These are phyloP conservation scores for Autographa gamma DNA, from an alignment of 2,888 invertebrate species.

Conservation along the genomic window DNA sequence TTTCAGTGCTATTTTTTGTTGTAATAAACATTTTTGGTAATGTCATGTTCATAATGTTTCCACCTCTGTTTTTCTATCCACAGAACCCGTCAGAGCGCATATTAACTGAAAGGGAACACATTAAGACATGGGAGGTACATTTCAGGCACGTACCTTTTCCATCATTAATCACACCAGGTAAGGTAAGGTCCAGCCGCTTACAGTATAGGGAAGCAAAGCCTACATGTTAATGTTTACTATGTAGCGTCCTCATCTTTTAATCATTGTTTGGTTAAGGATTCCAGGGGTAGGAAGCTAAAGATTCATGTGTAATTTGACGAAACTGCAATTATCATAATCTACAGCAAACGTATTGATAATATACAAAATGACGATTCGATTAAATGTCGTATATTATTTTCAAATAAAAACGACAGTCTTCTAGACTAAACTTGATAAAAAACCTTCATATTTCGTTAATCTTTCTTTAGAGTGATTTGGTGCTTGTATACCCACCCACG, in stretches of 20 bases:
- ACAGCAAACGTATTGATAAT: no score
- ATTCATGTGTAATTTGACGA: background rate
- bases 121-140: conserved; percentile 13
- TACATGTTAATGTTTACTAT: conserved; percentile 1
- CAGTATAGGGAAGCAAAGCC: conserved; percentile 3
- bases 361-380: background rate
- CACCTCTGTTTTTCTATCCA: background rate
- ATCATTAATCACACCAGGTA: conserved; percentile 44
- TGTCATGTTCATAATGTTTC: background rate
- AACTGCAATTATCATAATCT: no score
- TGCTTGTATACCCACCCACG: no score
- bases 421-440: no score
- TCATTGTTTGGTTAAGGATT: background rate
- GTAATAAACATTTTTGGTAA: background rate
- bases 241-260: background rate
- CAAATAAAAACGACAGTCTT: no score
- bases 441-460: no score
- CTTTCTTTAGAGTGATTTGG: no score
- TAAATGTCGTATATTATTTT: background rate
- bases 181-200: background rate
- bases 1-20: background rate
- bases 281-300: background rate
- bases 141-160: conserved; percentile 10
- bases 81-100: background rate
- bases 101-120: background rate